These are phyloP conservation scores for Triops cancriformis DNA, from an alignment of 1,140 invertebrate genomes.

Conservation along the genomic window DNA sequence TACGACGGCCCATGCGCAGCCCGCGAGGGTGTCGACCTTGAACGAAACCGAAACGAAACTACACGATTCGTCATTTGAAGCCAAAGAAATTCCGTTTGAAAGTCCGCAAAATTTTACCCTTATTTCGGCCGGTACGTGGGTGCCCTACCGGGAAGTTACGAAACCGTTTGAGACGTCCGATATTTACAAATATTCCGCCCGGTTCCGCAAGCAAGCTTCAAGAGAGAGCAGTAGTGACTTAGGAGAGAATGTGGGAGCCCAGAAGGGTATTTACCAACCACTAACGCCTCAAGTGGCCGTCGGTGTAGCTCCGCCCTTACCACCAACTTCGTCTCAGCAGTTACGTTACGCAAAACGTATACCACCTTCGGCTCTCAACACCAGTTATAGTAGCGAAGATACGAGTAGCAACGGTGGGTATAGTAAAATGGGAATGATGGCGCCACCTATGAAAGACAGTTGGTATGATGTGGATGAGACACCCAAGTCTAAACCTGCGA, in stretches of 20 bases:
- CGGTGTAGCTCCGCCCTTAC: no score
- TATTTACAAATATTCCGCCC: constrained; percentile 94
- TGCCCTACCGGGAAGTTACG: constrained; percentile 83
- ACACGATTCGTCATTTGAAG: constrained; percentile 18
- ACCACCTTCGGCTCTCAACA: constrained; percentile 15
- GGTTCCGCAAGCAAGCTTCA: constrained; percentile 58
- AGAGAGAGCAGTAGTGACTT: not conserved
- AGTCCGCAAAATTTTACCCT: constrained; percentile 71
- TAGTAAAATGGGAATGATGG: constrained; percentile 15
- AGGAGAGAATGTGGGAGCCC: constrained; percentile 32
- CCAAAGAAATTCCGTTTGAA: constrained; percentile 47
- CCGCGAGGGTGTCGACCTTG: constrained; percentile 11
- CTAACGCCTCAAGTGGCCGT: constrained; percentile 35
- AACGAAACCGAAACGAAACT: constrained; percentile 15
- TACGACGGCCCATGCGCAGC: constrained; percentile 24
- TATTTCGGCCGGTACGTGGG: constrained; percentile 76
- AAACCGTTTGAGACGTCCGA: constrained; percentile 96
- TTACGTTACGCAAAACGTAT: constrained; percentile 16
- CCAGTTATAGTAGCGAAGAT: constrained; percentile 22
- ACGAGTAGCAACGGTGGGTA: constrained; percentile 20
- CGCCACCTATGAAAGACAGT: not conserved
- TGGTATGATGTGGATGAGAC: not conserved
- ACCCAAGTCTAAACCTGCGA: not conserved
- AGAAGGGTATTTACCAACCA: constrained; percentile 45
- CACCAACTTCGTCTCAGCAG: constrained; percentile 4